A percentile compares a stretch with the other conserved stretches of the same genome.
These are phyloP conservation scores for Hyperoplus immaculatus DNA, from an alignment of 2,797 vertebrate species.

Conservation along the genomic window DNA sequence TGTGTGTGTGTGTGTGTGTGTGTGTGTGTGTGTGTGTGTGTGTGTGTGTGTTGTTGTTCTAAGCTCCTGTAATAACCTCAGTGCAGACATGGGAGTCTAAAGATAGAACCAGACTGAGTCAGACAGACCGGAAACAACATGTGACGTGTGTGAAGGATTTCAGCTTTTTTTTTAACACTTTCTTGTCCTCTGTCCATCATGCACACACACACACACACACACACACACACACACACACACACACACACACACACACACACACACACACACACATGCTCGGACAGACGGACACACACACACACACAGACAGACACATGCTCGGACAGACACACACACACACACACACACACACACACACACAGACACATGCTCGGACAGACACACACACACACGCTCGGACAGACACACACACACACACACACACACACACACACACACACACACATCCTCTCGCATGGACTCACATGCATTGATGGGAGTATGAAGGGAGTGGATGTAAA, in stretches of 20 bases:
- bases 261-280: no score
- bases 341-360: not conserved
- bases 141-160: conserved; percentile 27
- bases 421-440: not conserved
- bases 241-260: not conserved
- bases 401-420: no score
- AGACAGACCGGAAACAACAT: not conserved
- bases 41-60: conserved; percentile 26
- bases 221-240: not conserved
- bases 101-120: conserved; percentile 31
- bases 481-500: conserved; percentile 24
- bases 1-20: no score
- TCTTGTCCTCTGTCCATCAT: not conserved
- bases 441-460: not conserved
- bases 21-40: no score
- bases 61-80: conserved; percentile 27
- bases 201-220: not conserved
- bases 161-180: conserved; percentile 10
- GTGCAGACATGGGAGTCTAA: conserved; percentile 17
- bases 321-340: not conserved
- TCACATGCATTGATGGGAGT: not conserved
- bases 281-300: no score
- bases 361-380: not conserved
- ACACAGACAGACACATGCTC: no score
- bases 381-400: not conserved